Evolutionary conservation across 2,888 invertebrate species (phyloP).

Genomic region (Artemia sp.): DNA sequence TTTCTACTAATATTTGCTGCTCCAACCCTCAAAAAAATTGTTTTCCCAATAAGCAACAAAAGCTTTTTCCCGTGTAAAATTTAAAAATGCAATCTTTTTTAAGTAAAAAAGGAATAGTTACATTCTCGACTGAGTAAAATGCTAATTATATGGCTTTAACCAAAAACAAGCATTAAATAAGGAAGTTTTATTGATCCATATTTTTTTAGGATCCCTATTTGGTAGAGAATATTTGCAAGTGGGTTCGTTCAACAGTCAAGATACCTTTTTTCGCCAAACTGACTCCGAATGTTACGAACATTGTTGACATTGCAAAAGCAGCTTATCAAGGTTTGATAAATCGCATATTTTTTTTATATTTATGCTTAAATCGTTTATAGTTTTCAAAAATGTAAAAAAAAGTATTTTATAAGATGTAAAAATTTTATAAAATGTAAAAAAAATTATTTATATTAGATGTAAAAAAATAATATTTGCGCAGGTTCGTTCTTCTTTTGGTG

Average conservation of each 20-base stretch:
- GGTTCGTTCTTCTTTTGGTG: no score
- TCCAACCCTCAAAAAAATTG: no score
- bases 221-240: conserved; percentile 70
- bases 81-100: no score
- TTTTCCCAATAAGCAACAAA: no score
- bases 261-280: conserved; percentile 94
- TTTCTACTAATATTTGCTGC: no score
- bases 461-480: no score
- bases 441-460: conserved; percentile 2
- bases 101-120: no score
- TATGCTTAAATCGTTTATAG: conserved; percentile 13
- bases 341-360: conserved; percentile 5
- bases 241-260: conserved; percentile 68
- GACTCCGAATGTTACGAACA: conserved; percentile 92
- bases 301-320: conserved; percentile 69
- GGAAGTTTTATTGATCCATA: no score
- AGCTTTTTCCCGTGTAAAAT: no score
- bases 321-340: conserved; percentile 54
- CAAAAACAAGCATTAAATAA: no score
- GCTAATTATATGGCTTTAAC: no score
- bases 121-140: no score
- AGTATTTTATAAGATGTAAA: neutral
- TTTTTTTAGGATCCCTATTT: conserved; percentile 53
- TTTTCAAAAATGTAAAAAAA: neutral
- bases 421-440: neutral